phyloP scores from a whole-genome alignment of 2,797 vertebrate genomes.

The Acrossocheilus fasciatus region DNA sequence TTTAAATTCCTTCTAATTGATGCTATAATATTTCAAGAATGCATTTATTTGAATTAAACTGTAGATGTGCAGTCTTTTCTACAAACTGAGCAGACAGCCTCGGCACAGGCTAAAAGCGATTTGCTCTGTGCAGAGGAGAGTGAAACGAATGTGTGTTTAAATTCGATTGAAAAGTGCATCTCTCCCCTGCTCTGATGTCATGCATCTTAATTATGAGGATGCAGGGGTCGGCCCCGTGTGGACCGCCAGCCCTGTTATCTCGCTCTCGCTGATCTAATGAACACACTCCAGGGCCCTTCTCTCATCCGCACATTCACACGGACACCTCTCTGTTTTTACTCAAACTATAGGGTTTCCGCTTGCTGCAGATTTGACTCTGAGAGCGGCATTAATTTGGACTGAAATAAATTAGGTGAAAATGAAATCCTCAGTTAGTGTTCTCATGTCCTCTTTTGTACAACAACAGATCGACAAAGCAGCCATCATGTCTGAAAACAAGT shows the following conservation, averaged over 20 bases:
- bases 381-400: slow-evolving; percentile 59
- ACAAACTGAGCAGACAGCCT: background rate
- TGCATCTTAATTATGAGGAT: slow-evolving; percentile 70
- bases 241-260: slow-evolving; percentile 57
- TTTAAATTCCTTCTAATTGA: background rate
- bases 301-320: slow-evolving; percentile 57
- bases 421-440: slow-evolving; percentile 59
- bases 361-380: slow-evolving; percentile 53
- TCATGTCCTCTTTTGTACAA: slow-evolving; percentile 48
- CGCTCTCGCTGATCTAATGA: slow-evolving; percentile 61
- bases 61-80: background rate
- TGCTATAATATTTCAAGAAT: background rate
- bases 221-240: slow-evolving; percentile 60
- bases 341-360: slow-evolving; percentile 66
- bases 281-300: slow-evolving; percentile 67
- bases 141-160: slow-evolving; percentile 59
- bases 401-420: slow-evolving; percentile 64
- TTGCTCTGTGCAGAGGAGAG: slow-evolving; percentile 36
- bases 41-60: background rate
- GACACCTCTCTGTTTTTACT: slow-evolving; percentile 56
- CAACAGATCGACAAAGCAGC: slow-evolving; percentile 25
- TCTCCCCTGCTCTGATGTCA: slow-evolving; percentile 66
- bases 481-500: background rate
- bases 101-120: slow-evolving; percentile 30
- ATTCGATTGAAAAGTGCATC: slow-evolving; percentile 61